Evolutionary conservation across 1,140 invertebrate species (phyloP), one percentile per base, ranked within the genome.

Genomic region (Drosophila navojoa): DNA sequence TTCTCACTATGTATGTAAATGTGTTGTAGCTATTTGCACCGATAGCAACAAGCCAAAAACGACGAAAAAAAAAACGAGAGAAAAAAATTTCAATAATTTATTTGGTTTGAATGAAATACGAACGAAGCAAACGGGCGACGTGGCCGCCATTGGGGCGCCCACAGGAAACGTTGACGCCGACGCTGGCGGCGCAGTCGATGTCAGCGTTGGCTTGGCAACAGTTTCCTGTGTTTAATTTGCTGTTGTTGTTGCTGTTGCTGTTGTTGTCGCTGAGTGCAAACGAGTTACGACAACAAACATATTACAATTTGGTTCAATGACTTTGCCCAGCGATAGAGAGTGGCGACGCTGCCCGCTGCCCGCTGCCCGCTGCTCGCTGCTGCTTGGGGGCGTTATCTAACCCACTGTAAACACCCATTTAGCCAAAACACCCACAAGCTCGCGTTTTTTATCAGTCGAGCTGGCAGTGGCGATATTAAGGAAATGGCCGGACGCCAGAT

Each of bases 231-330:
- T 77, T 62, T 76, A 61, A 72, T 70, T 59, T 77, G 57, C 70
- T 78, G 57, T 74, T 78, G 64, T 57, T 79, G 58, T 62, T 70
- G 57, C 70, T 78, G 64, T 57, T 79, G 58, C 59, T 70, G 64
- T 44, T 52, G 61, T 54, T 64, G 74, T 32, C 35, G 76, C 22
- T 72, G 79, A 87, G 79, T 87, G 84, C 84, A 87, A 87, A 87
- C 84, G 79, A 75, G 84, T 87, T 87, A 84, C 73, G 79, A 84
- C 82, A 87, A 82, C 82, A 86, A 87, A 81, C 82, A 82, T 81
- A 80, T 86, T 87, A 86, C 82, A 86, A 87, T 86, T 86, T 86
- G 82, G 82, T 86, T 86, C 82, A 86, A 86, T 82, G 82, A 86
- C 82, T 86, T 87, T 82, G 79, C 66, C 77, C 70, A 74, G 71